These are phyloP conservation scores for Pollenia griseotomentosa DNA, from an alignment of 2,888 invertebrate species.

Conservation along the genomic window DNA sequence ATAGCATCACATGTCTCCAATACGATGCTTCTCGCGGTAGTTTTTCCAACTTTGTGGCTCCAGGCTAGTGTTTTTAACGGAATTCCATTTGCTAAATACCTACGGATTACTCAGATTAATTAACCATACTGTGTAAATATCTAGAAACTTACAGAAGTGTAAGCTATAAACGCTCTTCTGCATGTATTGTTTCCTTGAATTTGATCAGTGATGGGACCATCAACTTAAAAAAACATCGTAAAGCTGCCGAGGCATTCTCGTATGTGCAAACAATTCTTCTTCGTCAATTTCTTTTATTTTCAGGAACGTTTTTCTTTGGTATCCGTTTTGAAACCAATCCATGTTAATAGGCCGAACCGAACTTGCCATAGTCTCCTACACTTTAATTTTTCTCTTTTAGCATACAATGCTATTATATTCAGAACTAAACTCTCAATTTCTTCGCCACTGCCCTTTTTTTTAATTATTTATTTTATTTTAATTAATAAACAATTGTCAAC, in stretches of 20 bases:
- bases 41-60: background rate
- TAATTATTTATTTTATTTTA: background rate
- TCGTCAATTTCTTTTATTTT: conserved; percentile 43
- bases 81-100: background rate
- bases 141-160: conserved; percentile 8
- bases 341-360: conserved; percentile 3
- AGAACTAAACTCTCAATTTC: background rate
- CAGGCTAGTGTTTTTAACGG: background rate
- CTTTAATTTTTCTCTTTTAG: background rate
- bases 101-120: background rate
- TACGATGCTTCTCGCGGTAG: background rate
- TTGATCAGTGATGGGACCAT: background rate
- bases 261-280: conserved; percentile 38
- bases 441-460: background rate
- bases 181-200: background rate
- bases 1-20: background rate
- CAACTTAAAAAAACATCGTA: conserved; percentile 40
- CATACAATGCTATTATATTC: background rate
- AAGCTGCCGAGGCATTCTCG: conserved; percentile 42
- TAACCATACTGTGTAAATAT: background rate
- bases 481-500: no score
- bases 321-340: conserved; percentile 27
- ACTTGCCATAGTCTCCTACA: background rate
- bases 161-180: background rate
- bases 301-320: conserved; percentile 18